phyloP scores from a whole-genome alignment of 2,888 invertebrate genomes.

The Operophtera brumata region DNA sequence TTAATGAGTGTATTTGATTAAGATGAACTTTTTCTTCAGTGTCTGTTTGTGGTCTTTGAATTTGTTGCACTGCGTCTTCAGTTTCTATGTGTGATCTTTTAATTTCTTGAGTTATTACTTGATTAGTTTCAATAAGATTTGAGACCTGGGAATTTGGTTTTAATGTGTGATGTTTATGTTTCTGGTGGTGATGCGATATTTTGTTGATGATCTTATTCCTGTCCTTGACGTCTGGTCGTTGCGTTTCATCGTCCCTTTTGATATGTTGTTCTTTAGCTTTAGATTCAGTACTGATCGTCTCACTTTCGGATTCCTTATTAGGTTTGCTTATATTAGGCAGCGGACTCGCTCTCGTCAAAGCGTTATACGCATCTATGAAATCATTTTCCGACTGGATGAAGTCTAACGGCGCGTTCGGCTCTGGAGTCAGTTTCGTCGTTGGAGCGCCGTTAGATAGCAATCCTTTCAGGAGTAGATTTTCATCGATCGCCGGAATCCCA shows the following conservation, averaged over 20 bases:
- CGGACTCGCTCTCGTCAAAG: conserved; percentile 66
- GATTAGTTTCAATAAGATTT: neutral
- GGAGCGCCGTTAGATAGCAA: conserved; percentile 39
- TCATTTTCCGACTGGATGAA: conserved; percentile 72
- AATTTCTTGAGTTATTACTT: neutral
- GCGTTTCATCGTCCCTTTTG: conserved; percentile 18
- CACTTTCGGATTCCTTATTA: conserved; percentile 3
- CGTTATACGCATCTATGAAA: conserved; percentile 75
- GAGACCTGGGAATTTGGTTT: neutral
- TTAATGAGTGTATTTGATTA: conserved; percentile 3
- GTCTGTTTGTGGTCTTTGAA: neutral
- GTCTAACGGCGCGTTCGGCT: conserved; percentile 40
- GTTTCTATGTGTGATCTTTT: neutral
- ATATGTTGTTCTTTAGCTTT: neutral
- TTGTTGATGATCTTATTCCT: conserved; percentile 4
- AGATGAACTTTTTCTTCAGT: neutral
- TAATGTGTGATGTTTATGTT: conserved; percentile 12
- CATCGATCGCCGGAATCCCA: conserved; percentile 56
- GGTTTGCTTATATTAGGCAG: conserved; percentile 55
- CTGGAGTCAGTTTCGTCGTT: neutral
- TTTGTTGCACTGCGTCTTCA: neutral
- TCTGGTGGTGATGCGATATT: conserved; percentile 10
- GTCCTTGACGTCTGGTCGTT: conserved; percentile 3
- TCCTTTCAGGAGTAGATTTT: conserved; percentile 58
- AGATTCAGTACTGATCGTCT: conserved; percentile 6